phyloP scores from a whole-genome alignment of 2,113 vertebrate species.

The Aramus guarauna region DNA sequence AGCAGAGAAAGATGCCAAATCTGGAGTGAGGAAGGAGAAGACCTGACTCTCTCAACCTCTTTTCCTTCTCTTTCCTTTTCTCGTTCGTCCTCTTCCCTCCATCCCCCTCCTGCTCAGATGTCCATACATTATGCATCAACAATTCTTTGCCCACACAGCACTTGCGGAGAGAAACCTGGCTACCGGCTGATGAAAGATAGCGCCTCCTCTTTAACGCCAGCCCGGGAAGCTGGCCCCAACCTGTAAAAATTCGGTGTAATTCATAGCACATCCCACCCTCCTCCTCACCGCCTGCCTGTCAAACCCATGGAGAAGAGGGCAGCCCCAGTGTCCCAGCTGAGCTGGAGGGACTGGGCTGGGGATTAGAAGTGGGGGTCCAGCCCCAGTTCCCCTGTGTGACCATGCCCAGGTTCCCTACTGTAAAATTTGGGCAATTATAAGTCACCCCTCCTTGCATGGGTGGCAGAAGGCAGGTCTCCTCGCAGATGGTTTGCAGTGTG shows the following conservation, averaged over 20 bases:
- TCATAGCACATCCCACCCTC: not conserved
- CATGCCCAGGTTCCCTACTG: not conserved
- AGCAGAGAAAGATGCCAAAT: not conserved
- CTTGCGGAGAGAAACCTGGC: not conserved
- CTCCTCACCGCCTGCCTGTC: not conserved
- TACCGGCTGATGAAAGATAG: not conserved
- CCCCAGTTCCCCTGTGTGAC: fast-evolving
- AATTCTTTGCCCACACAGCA: not conserved
- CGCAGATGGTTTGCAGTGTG: fast-evolving
- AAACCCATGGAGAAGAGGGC: not conserved
- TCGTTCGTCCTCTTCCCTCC: not conserved
- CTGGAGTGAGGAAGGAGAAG: not conserved
- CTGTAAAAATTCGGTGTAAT: not conserved
- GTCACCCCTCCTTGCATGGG: fast-evolving
- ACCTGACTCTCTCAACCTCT: not conserved
- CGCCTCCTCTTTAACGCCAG: not conserved
- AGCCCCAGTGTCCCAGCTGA: not conserved
- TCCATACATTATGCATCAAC: not conserved
- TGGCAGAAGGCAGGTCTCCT: not conserved
- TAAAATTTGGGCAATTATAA: not conserved
- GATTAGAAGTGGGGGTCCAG: fast-evolving
- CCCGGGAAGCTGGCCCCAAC: not conserved
- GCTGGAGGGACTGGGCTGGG: not conserved
- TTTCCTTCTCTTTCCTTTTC: not conserved
- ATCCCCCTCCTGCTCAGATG: not conserved